Percentiles rank a stretch among this genome's conserved stretches.
phyloP scores from a whole-genome alignment of 2,888 invertebrate species.

The Eupsilia transversa region DNA sequence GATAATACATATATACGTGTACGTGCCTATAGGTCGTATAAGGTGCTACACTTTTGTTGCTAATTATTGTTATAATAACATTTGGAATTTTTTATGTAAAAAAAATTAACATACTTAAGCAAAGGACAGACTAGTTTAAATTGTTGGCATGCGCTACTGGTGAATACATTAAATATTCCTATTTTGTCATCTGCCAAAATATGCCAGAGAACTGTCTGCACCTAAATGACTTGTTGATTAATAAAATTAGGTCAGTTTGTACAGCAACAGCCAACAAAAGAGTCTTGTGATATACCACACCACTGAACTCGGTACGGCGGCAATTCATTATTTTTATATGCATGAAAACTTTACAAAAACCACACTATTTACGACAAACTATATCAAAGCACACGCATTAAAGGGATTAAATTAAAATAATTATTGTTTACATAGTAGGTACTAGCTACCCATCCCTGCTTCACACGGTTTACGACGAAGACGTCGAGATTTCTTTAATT shows the following conservation, averaged over 20 bases:
- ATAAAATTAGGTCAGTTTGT: slow-evolving; percentile 7
- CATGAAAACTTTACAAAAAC: neutral
- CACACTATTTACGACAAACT: neutral
- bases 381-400: neutral
- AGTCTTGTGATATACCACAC: neutral
- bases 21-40: slow-evolving; percentile 5
- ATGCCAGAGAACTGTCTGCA: slow-evolving; percentile 7
- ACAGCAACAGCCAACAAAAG: neutral
- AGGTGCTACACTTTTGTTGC: slow-evolving; percentile 5
- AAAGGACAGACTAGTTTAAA: slow-evolving; percentile 1
- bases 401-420: neutral
- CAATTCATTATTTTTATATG: neutral
- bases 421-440: neutral
- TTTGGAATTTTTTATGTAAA: slow-evolving; percentile 5
- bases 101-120: neutral
- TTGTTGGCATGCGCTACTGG: neutral
- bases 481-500: neutral
- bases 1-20: no score
- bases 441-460: no score
- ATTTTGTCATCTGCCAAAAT: slow-evolving; percentile 19
- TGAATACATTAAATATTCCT: slow-evolving; percentile 1
- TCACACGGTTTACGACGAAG: neutral
- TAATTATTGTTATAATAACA: neutral
- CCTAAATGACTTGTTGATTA: slow-evolving; percentile 15
- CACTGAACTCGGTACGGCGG: neutral